These are phyloP conservation scores for Lampris incognitus DNA, from an alignment of 2,113 vertebrate species.

Conservation along the genomic window DNA sequence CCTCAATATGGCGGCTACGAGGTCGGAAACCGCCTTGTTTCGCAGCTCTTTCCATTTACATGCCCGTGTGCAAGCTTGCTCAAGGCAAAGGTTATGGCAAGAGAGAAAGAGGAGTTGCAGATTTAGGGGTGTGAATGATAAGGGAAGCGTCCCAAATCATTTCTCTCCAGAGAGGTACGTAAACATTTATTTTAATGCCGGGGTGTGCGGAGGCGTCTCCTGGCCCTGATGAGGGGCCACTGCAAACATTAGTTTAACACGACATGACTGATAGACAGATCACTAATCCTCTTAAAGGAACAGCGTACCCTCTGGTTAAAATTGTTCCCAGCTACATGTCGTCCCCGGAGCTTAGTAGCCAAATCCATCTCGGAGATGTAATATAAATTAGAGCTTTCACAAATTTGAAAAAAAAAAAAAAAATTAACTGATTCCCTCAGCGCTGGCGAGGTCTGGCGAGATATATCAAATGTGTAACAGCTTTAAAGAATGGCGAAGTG, in stretches of 20 bases:
- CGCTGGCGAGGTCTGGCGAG: slow-evolving; percentile 37
- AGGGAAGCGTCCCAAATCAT: slow-evolving; percentile 72
- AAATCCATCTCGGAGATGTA: slow-evolving; percentile 73
- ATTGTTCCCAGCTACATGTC: slow-evolving; percentile 66
- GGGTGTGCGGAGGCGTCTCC: slow-evolving; percentile 70
- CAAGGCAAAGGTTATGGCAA: slow-evolving; percentile 67
- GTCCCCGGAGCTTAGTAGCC: slow-evolving; percentile 75
- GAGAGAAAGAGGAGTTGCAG: slow-evolving; percentile 44
- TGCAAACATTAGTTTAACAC: slow-evolving; percentile 76
- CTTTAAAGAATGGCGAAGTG: slow-evolving; percentile 35
- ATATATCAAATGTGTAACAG: slow-evolving; percentile 50
- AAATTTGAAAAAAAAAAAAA: slow-evolving; percentile 39
- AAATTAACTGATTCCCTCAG: slow-evolving; percentile 48
- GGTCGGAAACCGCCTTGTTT: slow-evolving; percentile 37
- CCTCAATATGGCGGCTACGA: slow-evolving; percentile 22
- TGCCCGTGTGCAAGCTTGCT: slow-evolving; percentile 53
- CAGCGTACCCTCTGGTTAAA: slow-evolving; percentile 80
- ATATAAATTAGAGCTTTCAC: slow-evolving; percentile 75
- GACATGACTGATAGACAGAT: slow-evolving; percentile 79
- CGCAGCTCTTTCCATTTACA: slow-evolving; percentile 23
- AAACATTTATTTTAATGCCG: slow-evolving; percentile 73
- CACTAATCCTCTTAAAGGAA: slow-evolving; percentile 83
- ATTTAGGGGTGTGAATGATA: slow-evolving; percentile 70
- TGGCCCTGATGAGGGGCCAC: slow-evolving; percentile 64
- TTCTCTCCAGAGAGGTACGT: slow-evolving; percentile 64